Evolutionary conservation across 2,888 invertebrate species (phyloP).

Genomic region (Mythimna impura): DNA sequence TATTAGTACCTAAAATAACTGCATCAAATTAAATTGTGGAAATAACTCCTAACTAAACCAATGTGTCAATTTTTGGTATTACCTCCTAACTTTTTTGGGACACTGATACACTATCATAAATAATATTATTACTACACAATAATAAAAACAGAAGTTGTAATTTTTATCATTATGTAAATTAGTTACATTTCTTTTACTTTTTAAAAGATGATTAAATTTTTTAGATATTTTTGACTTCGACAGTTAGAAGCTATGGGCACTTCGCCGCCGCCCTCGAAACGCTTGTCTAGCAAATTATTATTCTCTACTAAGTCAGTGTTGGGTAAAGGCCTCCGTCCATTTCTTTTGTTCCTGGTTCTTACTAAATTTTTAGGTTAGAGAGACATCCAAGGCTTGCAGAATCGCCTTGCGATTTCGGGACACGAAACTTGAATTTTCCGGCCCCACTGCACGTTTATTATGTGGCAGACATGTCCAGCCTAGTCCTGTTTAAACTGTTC

Average conservation of each 20-base stretch:
- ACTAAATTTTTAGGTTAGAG: too few relatives aligned
- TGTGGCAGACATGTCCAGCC: not conserved
- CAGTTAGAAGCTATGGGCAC: too few relatives aligned
- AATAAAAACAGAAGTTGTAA: not conserved
- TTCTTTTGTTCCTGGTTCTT: not conserved
- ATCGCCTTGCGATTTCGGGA: not conserved
- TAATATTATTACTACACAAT: not conserved
- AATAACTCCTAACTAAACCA: too few relatives aligned
- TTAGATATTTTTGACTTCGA: too few relatives aligned
- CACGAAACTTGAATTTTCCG: not conserved
- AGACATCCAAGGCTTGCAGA: not conserved
- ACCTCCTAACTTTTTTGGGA: too few relatives aligned
- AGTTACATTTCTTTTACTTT: too few relatives aligned
- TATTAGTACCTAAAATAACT: too few relatives aligned
- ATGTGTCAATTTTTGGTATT: too few relatives aligned
- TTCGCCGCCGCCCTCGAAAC: not conserved
- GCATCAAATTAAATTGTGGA: too few relatives aligned
- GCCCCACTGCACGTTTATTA: not conserved
- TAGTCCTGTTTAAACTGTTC: not conserved
- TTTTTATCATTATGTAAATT: not conserved
- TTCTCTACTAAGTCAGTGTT: not conserved
- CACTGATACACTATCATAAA: not conserved
- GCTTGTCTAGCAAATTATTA: not conserved
- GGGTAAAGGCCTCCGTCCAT: not conserved
- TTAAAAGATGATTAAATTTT: too few relatives aligned